Evolutionary conservation across 2,888 invertebrate species (phyloP).

Genomic region (Steinernema carpocapsae): DNA sequence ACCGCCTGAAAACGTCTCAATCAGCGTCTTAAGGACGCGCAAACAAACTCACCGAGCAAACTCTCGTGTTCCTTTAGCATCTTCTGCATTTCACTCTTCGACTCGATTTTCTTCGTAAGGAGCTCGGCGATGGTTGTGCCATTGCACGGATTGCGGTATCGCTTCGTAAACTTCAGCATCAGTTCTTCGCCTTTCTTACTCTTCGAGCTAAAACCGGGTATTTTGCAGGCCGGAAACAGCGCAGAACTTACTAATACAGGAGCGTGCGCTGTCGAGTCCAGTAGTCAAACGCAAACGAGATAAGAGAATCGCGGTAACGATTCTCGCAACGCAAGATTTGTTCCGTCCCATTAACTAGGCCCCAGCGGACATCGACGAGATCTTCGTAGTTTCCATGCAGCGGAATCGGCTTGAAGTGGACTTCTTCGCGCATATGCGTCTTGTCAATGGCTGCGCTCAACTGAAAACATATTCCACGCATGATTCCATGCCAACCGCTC

Average conservation of each 20-base stretch:
- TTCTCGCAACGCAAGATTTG: too few species aligned
- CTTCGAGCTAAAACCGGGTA: neutral
- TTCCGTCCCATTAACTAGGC: neutral
- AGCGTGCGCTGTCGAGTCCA: too few species aligned
- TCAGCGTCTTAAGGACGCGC: too few species aligned
- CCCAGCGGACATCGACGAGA: neutral
- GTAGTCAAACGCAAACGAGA: too few species aligned
- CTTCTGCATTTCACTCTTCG: too few species aligned
- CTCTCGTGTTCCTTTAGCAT: too few species aligned
- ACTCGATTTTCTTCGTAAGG: too few species aligned
- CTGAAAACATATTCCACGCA: neutral
- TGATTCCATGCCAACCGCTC: too few species aligned
- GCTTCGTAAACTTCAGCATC: conserved; percentile 1
- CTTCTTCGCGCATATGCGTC: neutral
- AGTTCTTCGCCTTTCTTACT: neutral
- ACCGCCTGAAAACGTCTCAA: too few species aligned
- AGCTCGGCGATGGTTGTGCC: too few species aligned
- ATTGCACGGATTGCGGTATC: neutral
- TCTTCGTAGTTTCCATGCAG: neutral
- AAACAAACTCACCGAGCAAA: too few species aligned
- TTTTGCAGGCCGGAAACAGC: neutral
- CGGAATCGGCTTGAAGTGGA: neutral
- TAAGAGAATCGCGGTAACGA: too few species aligned
- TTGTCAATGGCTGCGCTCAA: neutral
- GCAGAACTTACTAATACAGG: conserved; percentile 3